Percentiles rank a stretch among this genome's conserved stretches.
These are phyloP conservation scores for Falco peregrinus DNA, from an alignment of 2,797 vertebrate genomes.

Conservation along the genomic window DNA sequence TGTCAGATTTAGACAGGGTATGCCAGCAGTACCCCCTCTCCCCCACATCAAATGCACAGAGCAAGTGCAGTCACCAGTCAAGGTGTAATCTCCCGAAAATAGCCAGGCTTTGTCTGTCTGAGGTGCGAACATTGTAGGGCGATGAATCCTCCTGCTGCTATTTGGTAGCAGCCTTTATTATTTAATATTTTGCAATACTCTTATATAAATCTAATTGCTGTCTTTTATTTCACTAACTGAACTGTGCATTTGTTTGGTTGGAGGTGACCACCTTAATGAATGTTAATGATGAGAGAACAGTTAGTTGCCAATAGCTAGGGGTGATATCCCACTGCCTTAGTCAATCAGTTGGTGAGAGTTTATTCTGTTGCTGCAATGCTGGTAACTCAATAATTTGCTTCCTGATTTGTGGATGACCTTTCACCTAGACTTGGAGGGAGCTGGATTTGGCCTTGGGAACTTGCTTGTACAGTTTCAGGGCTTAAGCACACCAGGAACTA, in stretches of 20 bases:
- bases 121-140: background rate
- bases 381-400: background rate
- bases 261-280: background rate
- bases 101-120: background rate
- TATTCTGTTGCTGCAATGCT: background rate
- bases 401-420: background rate
- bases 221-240: background rate
- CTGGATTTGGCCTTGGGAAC: background rate
- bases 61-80: background rate
- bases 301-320: background rate
- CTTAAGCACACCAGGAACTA: background rate
- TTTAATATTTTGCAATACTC: background rate
- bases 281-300: background rate
- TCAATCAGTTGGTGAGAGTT: background rate
- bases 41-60: background rate
- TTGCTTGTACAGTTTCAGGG: background rate
- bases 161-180: background rate
- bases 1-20: background rate
- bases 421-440: background rate
- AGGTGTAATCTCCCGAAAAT: rapidly evolving
- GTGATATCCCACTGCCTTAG: background rate
- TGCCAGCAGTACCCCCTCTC: background rate
- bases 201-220: background rate
- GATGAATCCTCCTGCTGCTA: background rate
- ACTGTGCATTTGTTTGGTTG: background rate